Evolutionary conservation across 2,888 invertebrate species (phyloP).

Genomic region (Deilephila elpenor): DNA sequence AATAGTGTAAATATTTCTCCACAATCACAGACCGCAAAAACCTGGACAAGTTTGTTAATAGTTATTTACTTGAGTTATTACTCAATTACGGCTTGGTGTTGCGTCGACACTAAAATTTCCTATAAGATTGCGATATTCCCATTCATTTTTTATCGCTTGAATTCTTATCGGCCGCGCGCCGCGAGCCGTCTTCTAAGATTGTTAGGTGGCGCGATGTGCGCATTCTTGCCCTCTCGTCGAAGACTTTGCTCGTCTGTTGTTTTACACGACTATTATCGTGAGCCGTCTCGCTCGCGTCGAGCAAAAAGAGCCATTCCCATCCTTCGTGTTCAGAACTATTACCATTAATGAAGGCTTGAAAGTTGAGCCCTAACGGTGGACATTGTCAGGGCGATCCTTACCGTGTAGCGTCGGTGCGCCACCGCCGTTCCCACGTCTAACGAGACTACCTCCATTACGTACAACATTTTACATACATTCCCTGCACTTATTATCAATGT

Average conservation of each 20-base stretch:
- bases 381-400: slow-evolving; percentile 72
- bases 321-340: slow-evolving; percentile 71
- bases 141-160: slow-evolving; percentile 28
- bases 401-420: slow-evolving; percentile 66
- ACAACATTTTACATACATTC: slow-evolving; percentile 79
- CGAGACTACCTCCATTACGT: slow-evolving; percentile 80
- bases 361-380: slow-evolving; percentile 77
- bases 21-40: slow-evolving; percentile 5
- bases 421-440: slow-evolving; percentile 80
- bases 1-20: not conserved
- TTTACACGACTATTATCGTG: slow-evolving; percentile 67
- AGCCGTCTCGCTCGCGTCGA: slow-evolving; percentile 52
- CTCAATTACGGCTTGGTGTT: slow-evolving; percentile 19
- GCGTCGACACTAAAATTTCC: slow-evolving; percentile 16
- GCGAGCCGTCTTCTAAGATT: slow-evolving; percentile 27
- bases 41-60: slow-evolving; percentile 35
- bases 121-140: slow-evolving; percentile 25
- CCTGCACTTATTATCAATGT: slow-evolving; percentile 79
- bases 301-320: slow-evolving; percentile 77
- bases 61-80: slow-evolving; percentile 38
- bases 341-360: slow-evolving; percentile 77
- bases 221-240: slow-evolving; percentile 32
- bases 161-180: slow-evolving; percentile 40
- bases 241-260: slow-evolving; percentile 50
- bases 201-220: slow-evolving; percentile 19